Evolutionary conservation across 1,140 invertebrate genomes (phyloP), one percentile per base, ranked within the genome.

Genomic region (Tachypleus tridentatus): DNA sequence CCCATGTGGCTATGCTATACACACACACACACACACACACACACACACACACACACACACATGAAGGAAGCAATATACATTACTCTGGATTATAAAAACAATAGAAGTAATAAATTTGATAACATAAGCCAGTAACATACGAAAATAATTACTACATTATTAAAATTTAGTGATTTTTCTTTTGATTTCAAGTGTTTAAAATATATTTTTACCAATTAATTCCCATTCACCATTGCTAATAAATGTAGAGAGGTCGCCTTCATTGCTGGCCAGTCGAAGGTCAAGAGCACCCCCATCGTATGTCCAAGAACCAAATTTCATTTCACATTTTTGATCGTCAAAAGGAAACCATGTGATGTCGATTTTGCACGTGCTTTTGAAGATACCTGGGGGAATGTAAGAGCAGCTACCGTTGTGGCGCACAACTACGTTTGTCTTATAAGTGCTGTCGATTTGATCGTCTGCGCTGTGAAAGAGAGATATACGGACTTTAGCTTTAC

Each of bases 321-420:
- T 91, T 75, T 93, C 87, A 80, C 94, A 99, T 73, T 87, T 86
- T 81, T 98, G 96, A 79, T 98, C 93, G 79, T 98, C 96, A 80
- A 98, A 98, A 60, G 96, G 96, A 82, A 98, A 98, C 93, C 94
- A 98, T 65, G 92, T 97, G 80, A 99, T 98, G 81, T 99, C 94
- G 74, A 99, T 99, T 80, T 95, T 93, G 82, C 97, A 99, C 71
- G 94, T 97, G 80, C 93, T 97, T 80, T 97, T 97, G 82, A 98
- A 98, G 80, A 99, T 98, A 71, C 91, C 93, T 61, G 96, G 96
- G 69, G 96, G 96, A 73, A 98, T 89, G 83, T 97, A 98, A 67
- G 91, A 83, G 78, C 93, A 95, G 72, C 87, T 91, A 66, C 96
- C 97, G 79, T 94, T 93, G 81, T 88, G 87, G 70, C 86, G 86